Base-by-base conservation (phyloP, 2,797 vertebrate genomes). In the Anguilla megastoma region DNA sequence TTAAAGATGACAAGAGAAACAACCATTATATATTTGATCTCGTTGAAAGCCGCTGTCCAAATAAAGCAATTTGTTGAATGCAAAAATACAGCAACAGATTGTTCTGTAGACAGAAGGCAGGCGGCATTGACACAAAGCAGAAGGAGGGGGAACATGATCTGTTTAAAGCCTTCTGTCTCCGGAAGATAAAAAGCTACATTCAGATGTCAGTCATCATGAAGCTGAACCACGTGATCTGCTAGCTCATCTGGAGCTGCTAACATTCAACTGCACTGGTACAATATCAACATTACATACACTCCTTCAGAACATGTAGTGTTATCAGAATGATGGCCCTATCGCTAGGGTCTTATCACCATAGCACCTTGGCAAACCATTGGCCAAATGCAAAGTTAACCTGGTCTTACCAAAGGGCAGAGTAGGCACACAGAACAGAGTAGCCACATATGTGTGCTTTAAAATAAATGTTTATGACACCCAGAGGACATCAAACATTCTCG, bases 381-480 rank as follows among this genome's bases (percentile, higher is more conserved):
- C 9, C 27, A 50, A 79, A 21, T 9, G 7, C 21, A 48, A n/a
- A 24, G 41, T 14, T 45, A 9, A 45, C 16, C 1, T 50, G 45
- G 45, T 82, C 41, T 16, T 16, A 48, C 21, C 2, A 24, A 50
- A n/a, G 36, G 21, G 16, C 2, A 36, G 12, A 27, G 30, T 2
- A 82, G 56, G 56, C 3, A 24, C 80, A 30, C 4, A 80, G 10
- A 41, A 24, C 16, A 6, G 83, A 14, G 9, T 10, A 27, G 0
- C 18, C 10, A 8, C 8, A 12, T n/a, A 27, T 33, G 21, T 41
- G 63, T 33, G 52, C 52, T 76, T 76, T 33, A 94, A 94, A 94
- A 94, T 93, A 95, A 92, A 92, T 89, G 4, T 93, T 93, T 88
- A 89, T 88, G 92, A 91, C 90, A 89, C 89, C 86, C 89, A 88